A percentile compares a stretch with the other conserved stretches of the same genome.
These are phyloP conservation scores for Mycteria americana DNA, from an alignment of 2,797 vertebrate genomes.

Conservation along the genomic window DNA sequence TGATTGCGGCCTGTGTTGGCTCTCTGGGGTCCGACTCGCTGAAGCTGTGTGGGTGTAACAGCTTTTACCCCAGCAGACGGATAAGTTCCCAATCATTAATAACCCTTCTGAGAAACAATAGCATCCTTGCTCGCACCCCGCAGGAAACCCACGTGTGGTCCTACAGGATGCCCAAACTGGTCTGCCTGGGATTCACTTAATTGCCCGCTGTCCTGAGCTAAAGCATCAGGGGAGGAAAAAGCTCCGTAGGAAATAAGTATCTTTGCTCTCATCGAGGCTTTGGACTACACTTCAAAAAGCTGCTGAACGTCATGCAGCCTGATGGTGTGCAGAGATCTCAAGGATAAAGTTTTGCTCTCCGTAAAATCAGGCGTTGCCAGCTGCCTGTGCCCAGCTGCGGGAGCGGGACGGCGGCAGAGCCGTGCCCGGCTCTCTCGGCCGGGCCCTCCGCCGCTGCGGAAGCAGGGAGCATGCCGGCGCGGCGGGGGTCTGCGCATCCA, in stretches of 20 bases:
- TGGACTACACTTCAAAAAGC: not conserved
- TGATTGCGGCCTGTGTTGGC: conserved; percentile 64
- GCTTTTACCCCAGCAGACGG: conserved; percentile 72
- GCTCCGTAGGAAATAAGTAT: rapidly evolving
- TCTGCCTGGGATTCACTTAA: not conserved
- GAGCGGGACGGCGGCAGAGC: not conserved
- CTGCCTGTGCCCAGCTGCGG: rapidly evolving
- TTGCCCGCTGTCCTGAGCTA: not conserved
- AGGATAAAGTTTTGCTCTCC: not conserved
- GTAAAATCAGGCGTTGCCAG: rapidly evolving
- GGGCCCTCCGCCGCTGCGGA: rapidly evolving
- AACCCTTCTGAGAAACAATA: not conserved
- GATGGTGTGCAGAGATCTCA: rapidly evolving
- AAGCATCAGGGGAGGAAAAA: not conserved
- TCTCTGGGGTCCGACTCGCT: conserved; percentile 50
- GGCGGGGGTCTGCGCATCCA: not conserved
- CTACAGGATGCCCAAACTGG: not conserved
- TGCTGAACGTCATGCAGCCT: rapidly evolving
- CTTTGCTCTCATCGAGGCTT: not conserved
- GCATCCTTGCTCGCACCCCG: rapidly evolving
- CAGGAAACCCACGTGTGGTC: rapidly evolving
- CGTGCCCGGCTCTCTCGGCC: rapidly evolving
- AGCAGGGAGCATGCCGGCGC: rapidly evolving
- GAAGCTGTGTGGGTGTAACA: conserved; percentile 72
- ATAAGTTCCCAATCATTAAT: not conserved